Conservation (phyloP, 2,888 invertebrate species). For the Noctua pronuba region DNA sequence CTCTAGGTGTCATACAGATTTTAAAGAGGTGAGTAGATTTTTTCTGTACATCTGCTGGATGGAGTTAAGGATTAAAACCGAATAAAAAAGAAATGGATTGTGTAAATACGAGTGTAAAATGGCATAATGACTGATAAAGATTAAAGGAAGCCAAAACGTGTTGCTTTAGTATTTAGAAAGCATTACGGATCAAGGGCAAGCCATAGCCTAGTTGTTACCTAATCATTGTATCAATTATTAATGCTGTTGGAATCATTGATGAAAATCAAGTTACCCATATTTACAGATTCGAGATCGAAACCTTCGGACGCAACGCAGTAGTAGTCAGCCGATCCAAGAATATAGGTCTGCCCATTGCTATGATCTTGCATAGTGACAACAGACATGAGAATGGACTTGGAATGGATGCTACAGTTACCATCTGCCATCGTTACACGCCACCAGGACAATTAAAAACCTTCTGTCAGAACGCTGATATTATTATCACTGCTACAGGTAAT, state of each 20-base stretch:
- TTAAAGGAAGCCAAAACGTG: not conserved
- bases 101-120: not conserved
- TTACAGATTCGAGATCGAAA: constrained; percentile 91
- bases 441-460: constrained; percentile 92
- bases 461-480: constrained; percentile 94
- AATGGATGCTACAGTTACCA: constrained; percentile 96
- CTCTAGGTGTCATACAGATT: constrained; percentile 93
- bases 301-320: constrained; percentile 96
- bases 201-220: not conserved
- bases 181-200: not conserved
- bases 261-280: not conserved
- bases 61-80: not conserved
- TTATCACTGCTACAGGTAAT: constrained; percentile 94
- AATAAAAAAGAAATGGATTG: not conserved
- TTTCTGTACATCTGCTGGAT: not conserved
- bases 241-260: not conserved
- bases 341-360: constrained; percentile 97
- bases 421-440: constrained; percentile 97
- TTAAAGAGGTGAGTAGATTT: constrained; percentile 89
- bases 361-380: constrained; percentile 95
- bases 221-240: not conserved
- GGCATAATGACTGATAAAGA: not conserved
- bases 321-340: constrained; percentile 97
- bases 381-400: constrained; percentile 92
- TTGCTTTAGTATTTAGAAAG: not conserved